Percentiles rank a stretch among this genome's conserved stretches.
Conservation (phyloP, 1,140 invertebrate species). For the Ips typographus region DNA sequence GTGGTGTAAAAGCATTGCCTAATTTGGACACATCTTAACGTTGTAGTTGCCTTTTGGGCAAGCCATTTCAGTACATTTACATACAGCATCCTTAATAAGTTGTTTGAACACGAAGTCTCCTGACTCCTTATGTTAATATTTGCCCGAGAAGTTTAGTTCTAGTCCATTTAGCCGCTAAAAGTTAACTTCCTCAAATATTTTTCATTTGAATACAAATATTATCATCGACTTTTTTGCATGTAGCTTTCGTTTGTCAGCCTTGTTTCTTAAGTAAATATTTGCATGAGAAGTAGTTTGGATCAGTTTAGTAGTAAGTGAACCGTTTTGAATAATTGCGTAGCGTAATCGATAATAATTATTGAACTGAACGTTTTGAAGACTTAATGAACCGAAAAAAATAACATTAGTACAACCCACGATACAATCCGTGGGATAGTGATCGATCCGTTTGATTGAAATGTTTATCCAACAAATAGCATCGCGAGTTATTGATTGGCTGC, state of each 20-base stretch:
- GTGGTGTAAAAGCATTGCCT: background rate
- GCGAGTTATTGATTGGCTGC: background rate
- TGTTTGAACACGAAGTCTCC: slow-evolving; percentile 1
- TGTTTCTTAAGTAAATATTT: slow-evolving; percentile 19
- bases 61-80: slow-evolving; percentile 3
- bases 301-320: slow-evolving; percentile 12
- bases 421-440: slow-evolving; percentile 4
- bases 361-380: slow-evolving; percentile 18
- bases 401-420: background rate
- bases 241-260: background rate
- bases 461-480: slow-evolving; percentile 1
- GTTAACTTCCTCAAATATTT: slow-evolving; percentile 3
- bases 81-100: background rate
- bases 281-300: slow-evolving; percentile 7
- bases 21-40: slow-evolving; percentile 9
- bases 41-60: slow-evolving; percentile 5
- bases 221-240: background rate
- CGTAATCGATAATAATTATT: slow-evolving; percentile 19
- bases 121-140: background rate
- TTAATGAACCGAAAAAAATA: slow-evolving; percentile 18
- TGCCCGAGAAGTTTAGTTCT: background rate
- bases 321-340: slow-evolving; percentile 10
- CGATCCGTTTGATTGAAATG: slow-evolving; percentile 10
- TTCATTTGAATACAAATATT: background rate
- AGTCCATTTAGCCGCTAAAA: background rate